Evolutionary conservation across 2,888 invertebrate genomes (phyloP).

Genomic region (Lamellibrachia columna): DNA sequence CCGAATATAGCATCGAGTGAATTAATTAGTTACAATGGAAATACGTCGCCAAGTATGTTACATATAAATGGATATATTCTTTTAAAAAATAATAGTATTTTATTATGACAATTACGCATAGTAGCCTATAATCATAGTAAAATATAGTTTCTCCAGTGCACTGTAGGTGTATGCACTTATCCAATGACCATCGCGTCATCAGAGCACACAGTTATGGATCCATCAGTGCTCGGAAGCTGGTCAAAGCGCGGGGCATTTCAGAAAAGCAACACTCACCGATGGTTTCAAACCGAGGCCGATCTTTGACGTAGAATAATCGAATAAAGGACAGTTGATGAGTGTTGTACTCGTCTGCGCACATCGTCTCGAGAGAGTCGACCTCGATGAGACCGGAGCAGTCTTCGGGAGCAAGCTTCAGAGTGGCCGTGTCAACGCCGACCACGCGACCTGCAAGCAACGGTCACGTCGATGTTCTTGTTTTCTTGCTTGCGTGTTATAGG

Average conservation of each 20-base stretch:
- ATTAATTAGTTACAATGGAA: not conserved
- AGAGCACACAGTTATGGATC: no score
- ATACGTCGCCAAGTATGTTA: not conserved
- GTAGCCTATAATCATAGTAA: no score
- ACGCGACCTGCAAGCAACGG: constrained; percentile 29
- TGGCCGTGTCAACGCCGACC: constrained; percentile 31
- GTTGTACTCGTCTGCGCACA: constrained; percentile 34
- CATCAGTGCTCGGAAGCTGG: not conserved
- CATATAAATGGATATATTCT: not conserved
- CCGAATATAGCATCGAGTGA: not conserved
- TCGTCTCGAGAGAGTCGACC: constrained; percentile 22
- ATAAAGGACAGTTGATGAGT: constrained; percentile 32
- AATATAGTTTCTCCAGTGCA: not conserved
- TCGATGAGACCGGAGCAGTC: constrained; percentile 26
- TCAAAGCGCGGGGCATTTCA: not conserved
- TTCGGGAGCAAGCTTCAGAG: constrained; percentile 27
- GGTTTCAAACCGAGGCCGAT: not conserved
- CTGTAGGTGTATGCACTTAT: not conserved
- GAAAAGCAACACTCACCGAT: constrained; percentile 25
- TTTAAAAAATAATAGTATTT: no score
- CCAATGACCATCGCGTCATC: not conserved
- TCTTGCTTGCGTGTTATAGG: not conserved
- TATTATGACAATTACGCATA: no score
- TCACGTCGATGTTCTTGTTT: not conserved
- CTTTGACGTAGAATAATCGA: constrained; percentile 31